Conservation (phyloP, 2,888 invertebrate genomes). For the Operophtera brumata region DNA sequence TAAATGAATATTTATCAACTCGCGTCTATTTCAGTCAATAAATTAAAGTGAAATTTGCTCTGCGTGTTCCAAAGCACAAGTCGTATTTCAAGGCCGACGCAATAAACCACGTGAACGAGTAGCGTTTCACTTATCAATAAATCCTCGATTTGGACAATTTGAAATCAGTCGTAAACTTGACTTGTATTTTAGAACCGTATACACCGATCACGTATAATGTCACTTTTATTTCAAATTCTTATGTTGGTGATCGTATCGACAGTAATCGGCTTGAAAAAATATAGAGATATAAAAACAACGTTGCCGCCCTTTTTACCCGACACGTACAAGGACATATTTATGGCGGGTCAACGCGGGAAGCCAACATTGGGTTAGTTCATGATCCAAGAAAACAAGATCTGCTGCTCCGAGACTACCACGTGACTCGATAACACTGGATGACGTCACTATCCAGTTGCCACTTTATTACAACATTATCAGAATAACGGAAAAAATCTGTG, state of each 20-base stretch:
- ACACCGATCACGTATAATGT: not conserved
- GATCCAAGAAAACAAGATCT: not conserved
- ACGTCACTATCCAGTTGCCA: too few relatives aligned
- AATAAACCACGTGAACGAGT: constrained; percentile 19
- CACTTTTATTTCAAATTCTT: not conserved
- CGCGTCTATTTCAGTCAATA: not conserved
- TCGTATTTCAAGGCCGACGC: constrained; percentile 15
- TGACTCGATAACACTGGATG: too few relatives aligned
- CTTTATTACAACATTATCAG: too few relatives aligned
- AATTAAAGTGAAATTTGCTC: not conserved
- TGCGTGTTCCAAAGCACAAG: constrained; percentile 9
- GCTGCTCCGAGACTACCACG: too few relatives aligned
- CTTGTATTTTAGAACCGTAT: constrained; percentile 3
- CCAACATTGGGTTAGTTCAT: constrained; percentile 45
- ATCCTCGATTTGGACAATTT: constrained; percentile 21
- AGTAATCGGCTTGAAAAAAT: not conserved
- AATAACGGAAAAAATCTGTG: too few relatives aligned
- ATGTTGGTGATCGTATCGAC: not conserved
- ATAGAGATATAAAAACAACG: not conserved
- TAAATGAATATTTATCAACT: constrained; percentile 13
- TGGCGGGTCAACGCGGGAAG: constrained; percentile 34
- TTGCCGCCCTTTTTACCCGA: constrained; percentile 22
- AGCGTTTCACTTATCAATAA: constrained; percentile 22
- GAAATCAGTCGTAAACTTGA: constrained; percentile 13
- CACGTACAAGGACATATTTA: constrained; percentile 46